Evolutionary conservation across 2,113 vertebrate species (phyloP), one percentile per base, ranked within the genome.

Genomic region (Xiphias gladius): DNA sequence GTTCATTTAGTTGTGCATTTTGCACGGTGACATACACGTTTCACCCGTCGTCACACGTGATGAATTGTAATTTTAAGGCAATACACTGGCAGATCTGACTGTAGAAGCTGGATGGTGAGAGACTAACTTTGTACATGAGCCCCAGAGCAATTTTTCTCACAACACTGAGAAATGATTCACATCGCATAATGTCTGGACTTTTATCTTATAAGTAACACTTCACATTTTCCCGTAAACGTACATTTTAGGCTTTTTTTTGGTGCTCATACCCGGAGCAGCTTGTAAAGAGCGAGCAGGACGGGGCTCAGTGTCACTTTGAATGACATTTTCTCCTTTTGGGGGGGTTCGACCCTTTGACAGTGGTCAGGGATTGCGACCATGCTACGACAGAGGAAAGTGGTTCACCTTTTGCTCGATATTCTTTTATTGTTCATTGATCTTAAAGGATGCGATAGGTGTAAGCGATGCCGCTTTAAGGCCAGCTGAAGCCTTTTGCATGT

Each of bases 401-500:
- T 54, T 63, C 73, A 43, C 85, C 69, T 75, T 75, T 87, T 64
- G 55, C 63, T 72, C 82, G 62, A 74, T 76, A 35, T 86, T 55
- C 16, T 80, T 57, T 80, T 37, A 3, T 59, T 52, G 14, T 57
- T 63, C 14, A 20, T 78, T 54, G 28, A 59, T 62, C 46, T 75
- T 28, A 63, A 61, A 22, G 66, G 66, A 61, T 50, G 59, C 0
- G 68, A 64, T 10, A 10, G 48, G 76, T 63, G 70, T n/a, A 11
- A 75, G 54, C n/a, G 41, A 70, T 0, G 73, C 57, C 4, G 6
- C 62, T 71, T 52, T 66, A 19, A 77, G 85, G 82, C 77, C 87
- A 50, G 66, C 83, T 74, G 85, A 89, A 85, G 85, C 83, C 90
- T 88, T 89, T 85, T 16, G 87, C 71, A 86, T 84, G 83, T 79